Evolutionary conservation across 2,888 invertebrate species (phyloP).

Genomic region (Drosophila austrosaltans): DNA sequence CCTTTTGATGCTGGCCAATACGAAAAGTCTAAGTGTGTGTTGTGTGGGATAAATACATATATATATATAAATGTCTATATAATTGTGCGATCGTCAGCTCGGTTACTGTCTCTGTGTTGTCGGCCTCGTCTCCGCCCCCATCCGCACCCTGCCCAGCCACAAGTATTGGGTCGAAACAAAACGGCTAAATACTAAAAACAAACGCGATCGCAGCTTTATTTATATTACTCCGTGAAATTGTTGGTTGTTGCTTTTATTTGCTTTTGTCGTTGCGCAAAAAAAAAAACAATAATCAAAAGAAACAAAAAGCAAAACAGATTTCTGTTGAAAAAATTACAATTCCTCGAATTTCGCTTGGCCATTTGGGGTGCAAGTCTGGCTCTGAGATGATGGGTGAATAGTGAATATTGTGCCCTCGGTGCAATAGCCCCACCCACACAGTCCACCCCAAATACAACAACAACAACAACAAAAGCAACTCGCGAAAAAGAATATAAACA

Average conservation of each 20-base stretch:
- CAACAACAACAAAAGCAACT: no score
- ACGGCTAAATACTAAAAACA: conserved; percentile 9
- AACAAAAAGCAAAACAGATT: conserved; percentile 1
- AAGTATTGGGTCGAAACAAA: conserved; percentile 6
- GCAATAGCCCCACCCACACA: background rate
- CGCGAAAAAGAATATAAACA: conserved; percentile 41
- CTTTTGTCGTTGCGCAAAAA: conserved; percentile 11
- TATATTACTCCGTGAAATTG: conserved; percentile 5
- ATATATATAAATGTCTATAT: background rate
- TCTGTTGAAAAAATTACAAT: conserved; percentile 8
- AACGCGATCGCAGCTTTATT: conserved; percentile 8
- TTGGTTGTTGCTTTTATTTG: conserved; percentile 2
- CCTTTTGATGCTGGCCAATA: conserved; percentile 22
- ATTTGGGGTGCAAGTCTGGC: conserved; percentile 41
- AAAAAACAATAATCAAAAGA: background rate
- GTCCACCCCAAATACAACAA: no score
- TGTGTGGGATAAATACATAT: background rate
- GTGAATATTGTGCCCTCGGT: background rate
- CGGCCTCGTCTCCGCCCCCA: conserved; percentile 4
- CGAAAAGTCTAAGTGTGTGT: conserved; percentile 7
- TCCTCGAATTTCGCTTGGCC: conserved; percentile 16
- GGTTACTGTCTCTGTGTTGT: background rate
- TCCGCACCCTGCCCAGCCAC: no score
- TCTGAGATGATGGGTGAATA: conserved; percentile 34
- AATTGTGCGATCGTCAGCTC: conserved; percentile 11